Evolutionary conservation across 2,888 invertebrate genomes (phyloP).

Genomic region (Eupithecia vulgata): DNA sequence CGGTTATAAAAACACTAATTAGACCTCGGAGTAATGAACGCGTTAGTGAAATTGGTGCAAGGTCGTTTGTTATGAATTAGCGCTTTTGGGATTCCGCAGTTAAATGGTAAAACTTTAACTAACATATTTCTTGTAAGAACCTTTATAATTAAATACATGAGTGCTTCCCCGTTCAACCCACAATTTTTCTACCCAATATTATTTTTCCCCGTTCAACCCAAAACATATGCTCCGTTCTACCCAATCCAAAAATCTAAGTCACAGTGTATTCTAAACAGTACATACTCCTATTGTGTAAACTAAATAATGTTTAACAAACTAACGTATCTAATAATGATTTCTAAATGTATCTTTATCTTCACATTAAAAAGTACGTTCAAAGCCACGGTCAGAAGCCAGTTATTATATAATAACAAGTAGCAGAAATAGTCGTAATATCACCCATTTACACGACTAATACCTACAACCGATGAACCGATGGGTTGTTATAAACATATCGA

Average conservation of each 20-base stretch:
- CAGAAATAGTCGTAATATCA: constrained; percentile 46
- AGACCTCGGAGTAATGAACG: constrained; percentile 44
- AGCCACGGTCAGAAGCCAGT: neutral
- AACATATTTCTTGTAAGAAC: no score
- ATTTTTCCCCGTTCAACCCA: no score
- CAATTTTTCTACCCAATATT: no score
- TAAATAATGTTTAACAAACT: no score
- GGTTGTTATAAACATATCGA: constrained; percentile 57
- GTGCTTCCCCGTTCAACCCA: no score
- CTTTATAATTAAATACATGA: no score
- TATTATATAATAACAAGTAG: neutral
- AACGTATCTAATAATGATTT: no score
- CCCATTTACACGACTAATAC: constrained; percentile 46
- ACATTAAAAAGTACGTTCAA: neutral
- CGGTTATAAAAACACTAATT: constrained; percentile 33
- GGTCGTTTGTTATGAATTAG: constrained; percentile 5
- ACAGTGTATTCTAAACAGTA: no score
- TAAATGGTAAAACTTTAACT: neutral
- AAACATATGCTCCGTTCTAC: no score
- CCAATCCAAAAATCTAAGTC: no score
- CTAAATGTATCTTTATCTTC: no score
- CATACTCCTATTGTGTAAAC: no score
- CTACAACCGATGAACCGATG: constrained; percentile 36
- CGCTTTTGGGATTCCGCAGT: neutral
- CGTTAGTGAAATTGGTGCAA: constrained; percentile 21